A percentile compares a stretch with the other conserved stretches of the same genome.
Conservation (phyloP, 2,113 vertebrate species). For the Hirundichthys speculiger region DNA sequence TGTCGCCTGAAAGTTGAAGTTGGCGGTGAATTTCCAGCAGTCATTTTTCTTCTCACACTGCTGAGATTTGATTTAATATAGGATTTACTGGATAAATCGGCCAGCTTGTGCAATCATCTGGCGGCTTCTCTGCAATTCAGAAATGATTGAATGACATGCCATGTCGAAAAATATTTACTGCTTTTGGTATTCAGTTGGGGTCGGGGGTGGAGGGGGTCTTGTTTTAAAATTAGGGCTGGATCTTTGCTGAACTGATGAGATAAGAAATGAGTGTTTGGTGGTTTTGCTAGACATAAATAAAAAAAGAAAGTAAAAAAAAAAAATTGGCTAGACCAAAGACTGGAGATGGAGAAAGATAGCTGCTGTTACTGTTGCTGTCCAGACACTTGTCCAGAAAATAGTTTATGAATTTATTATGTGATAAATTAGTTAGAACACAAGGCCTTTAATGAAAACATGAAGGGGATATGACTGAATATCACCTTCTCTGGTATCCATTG, state of each 20-base stretch:
- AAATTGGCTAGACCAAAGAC: too few relatives aligned
- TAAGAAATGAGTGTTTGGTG: neutral
- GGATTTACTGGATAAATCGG: neutral
- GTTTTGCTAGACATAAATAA: neutral
- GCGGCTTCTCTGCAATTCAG: neutral
- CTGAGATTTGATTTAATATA: conserved; percentile 9
- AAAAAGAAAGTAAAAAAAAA: neutral
- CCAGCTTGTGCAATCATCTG: neutral
- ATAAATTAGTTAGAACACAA: too few relatives aligned
- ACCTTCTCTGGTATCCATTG: too few relatives aligned
- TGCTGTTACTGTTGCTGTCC: too few relatives aligned
- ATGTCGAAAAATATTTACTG: neutral
- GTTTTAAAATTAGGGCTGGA: neutral
- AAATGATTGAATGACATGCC: neutral
- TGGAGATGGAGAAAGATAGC: too few relatives aligned
- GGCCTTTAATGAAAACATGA: too few relatives aligned
- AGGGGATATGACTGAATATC: too few relatives aligned
- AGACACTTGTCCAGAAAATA: too few relatives aligned
- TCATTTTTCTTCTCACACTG: neutral
- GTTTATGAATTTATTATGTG: too few relatives aligned
- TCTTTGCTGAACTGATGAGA: conserved; percentile 1
- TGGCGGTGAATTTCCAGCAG: neutral
- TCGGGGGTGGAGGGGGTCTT: neutral
- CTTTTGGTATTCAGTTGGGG: conserved; percentile 1
- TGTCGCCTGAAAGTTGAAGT: neutral